phyloP scores from a whole-genome alignment of 2,888 invertebrate genomes.

The Drosophila fulvimacula region DNA sequence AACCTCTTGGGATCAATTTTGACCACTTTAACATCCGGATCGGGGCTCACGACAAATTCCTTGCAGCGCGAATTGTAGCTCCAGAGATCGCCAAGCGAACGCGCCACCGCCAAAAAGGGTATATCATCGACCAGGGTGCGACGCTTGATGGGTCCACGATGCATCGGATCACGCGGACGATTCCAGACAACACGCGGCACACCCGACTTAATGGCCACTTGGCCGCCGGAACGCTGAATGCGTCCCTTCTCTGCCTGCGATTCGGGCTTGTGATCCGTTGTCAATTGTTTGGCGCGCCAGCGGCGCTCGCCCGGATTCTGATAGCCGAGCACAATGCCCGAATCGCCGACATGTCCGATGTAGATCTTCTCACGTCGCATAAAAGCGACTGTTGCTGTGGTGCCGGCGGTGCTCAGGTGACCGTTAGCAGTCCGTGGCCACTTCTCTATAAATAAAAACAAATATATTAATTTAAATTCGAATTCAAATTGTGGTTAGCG shows the following conservation, averaged over 20 bases:
- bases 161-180: conserved; percentile 90
- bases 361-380: conserved; percentile 97
- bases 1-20: conserved; percentile 91
- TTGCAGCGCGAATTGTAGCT: conserved; percentile 96
- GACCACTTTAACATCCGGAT: conserved; percentile 96
- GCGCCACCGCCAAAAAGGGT: conserved; percentile 97
- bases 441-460: conserved; percentile 86
- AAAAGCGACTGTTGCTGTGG: conserved; percentile 98
- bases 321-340: conserved; percentile 95
- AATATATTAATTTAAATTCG: too few species aligned
- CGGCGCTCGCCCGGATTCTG: conserved; percentile 89
- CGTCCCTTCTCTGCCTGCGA: conserved; percentile 92
- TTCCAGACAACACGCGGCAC: conserved; percentile 99
- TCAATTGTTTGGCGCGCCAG: conserved; percentile 93
- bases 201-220: conserved; percentile 91
- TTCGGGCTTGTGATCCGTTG: conserved; percentile 98
- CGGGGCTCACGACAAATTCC: conserved; percentile 98
- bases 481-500: background rate
- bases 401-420: conserved; percentile 97
- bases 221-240: conserved; percentile 92
- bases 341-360: conserved; percentile 99
- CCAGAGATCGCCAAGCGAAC: conserved; percentile 98
- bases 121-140: conserved; percentile 97
- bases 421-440: conserved; percentile 99
- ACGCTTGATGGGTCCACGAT: conserved; percentile 92